These are phyloP conservation scores for Mythimna albipuncta DNA, from an alignment of 2,888 invertebrate species.

Conservation along the genomic window DNA sequence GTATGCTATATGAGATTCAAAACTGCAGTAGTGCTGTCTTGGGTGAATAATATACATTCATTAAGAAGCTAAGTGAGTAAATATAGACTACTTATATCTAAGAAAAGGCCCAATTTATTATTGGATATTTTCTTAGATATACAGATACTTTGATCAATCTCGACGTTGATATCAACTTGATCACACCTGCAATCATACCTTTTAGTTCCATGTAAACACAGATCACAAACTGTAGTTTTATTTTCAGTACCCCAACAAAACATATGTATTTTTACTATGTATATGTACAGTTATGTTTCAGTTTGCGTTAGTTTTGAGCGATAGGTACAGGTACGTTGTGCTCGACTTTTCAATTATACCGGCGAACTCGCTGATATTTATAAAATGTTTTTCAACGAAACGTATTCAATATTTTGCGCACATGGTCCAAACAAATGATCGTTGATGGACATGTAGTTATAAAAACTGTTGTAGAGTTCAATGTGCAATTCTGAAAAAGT, in stretches of 20 bases:
- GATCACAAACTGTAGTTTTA: background rate
- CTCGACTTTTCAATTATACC: constrained; percentile 75
- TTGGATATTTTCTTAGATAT: no score
- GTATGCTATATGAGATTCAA: background rate
- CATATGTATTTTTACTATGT: background rate
- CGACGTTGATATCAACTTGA: background rate
- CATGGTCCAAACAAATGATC: constrained; percentile 55
- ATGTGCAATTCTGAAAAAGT: constrained; percentile 19
- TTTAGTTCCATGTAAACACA: background rate
- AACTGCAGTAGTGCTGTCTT: background rate
- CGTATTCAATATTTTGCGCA: constrained; percentile 61
- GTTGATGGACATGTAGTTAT: constrained; percentile 57
- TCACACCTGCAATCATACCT: background rate
- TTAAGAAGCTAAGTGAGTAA: background rate
- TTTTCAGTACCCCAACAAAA: background rate
- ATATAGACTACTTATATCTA: background rate
- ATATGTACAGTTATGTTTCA: constrained; percentile 25
- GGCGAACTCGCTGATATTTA: constrained; percentile 66
- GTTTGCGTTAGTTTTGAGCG: constrained; percentile 47
- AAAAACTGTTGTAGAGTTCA: constrained; percentile 54
- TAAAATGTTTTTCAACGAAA: constrained; percentile 59
- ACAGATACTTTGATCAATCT: background rate
- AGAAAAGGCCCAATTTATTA: background rate
- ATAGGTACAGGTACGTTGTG: constrained; percentile 55
- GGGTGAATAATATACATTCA: background rate